Percentiles rank a stretch among this genome's conserved stretches.
These are phyloP conservation scores for Solen grandis DNA, from an alignment of 1,140 invertebrate genomes.

Conservation along the genomic window DNA sequence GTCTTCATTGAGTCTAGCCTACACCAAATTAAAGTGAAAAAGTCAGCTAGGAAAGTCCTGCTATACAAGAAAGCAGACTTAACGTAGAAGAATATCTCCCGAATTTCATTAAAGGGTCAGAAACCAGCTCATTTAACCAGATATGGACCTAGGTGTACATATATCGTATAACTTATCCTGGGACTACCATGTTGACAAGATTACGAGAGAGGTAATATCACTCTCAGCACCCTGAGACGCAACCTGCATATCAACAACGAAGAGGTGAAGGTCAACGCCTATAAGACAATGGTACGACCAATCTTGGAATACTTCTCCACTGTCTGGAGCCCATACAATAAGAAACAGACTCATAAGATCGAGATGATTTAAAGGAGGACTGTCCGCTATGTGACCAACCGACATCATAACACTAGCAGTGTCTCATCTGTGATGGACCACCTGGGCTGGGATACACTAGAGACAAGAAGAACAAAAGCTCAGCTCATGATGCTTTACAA, in stretches of 20 bases:
- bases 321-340: slow-evolving; percentile 41
- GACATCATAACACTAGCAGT: too few relatives aligned
- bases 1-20: slow-evolving; percentile 8
- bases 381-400: slow-evolving; percentile 47
- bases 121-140: neutral
- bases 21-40: neutral
- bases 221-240: neutral
- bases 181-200: neutral
- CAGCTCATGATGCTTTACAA: neutral
- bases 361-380: slow-evolving; percentile 61
- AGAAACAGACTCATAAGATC: slow-evolving; percentile 39
- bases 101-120: neutral
- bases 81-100: neutral
- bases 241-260: neutral
- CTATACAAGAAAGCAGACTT: slow-evolving; percentile 19
- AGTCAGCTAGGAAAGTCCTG: neutral
- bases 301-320: slow-evolving; percentile 43
- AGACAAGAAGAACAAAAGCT: neutral
- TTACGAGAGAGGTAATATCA: neutral
- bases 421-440: neutral
- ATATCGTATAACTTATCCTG: neutral
- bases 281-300: slow-evolving; percentile 42
- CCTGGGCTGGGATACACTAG: neutral
- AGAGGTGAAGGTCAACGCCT: slow-evolving; percentile 11
- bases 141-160: slow-evolving; percentile 16